phyloP scores from a whole-genome alignment of 2,113 vertebrate genomes.

The Stictonetta naevosa region DNA sequence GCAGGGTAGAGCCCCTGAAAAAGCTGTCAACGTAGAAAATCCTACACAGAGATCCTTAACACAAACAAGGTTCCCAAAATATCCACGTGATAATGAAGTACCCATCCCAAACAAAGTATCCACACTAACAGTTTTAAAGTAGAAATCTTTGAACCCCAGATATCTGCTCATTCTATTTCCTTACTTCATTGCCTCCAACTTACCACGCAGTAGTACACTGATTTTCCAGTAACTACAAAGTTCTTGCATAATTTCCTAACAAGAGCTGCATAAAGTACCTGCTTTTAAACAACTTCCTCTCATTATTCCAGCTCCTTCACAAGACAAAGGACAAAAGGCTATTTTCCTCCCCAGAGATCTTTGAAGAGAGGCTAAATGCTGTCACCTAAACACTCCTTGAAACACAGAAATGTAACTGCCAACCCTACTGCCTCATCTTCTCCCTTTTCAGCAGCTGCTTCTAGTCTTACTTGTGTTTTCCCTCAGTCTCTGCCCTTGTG shows the following conservation, averaged over 20 bases:
- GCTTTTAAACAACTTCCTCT: not conserved
- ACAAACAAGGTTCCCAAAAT: not conserved
- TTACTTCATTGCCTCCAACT: not conserved
- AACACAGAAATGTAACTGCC: not conserved
- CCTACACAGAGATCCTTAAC: not conserved
- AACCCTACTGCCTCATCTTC: not conserved
- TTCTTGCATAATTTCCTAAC: not conserved
- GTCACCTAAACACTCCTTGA: not conserved
- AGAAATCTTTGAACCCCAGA: not conserved
- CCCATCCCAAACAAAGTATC: not conserved
- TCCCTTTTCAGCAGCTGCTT: not conserved
- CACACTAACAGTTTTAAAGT: not conserved
- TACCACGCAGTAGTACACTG: not conserved
- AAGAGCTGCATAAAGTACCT: not conserved
- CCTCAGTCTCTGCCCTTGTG: not conserved
- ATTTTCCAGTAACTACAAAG: not conserved
- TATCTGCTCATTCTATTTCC: not conserved
- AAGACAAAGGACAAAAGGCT: not conserved
- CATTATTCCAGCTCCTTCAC: not conserved
- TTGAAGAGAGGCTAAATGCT: not conserved
- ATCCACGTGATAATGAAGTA: not conserved
- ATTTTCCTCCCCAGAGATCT: not conserved
- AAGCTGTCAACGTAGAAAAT: not conserved
- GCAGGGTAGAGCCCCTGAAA: not conserved
- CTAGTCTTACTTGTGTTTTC: not conserved